Evolutionary conservation across 1,140 invertebrate genomes (phyloP).

Genomic region (Apocrypta bakeri): DNA sequence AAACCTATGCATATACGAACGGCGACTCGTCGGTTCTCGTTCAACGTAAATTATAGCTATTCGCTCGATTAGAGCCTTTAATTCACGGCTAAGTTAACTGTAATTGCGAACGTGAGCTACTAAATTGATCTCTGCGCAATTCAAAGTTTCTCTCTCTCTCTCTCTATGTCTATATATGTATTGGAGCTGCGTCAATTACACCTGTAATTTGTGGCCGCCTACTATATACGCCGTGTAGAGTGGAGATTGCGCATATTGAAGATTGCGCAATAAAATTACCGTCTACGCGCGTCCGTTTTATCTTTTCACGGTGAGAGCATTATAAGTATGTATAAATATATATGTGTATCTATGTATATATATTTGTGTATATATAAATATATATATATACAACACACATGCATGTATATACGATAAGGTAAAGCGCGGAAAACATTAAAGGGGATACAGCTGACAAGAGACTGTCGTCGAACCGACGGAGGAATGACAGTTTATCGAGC

Average conservation of each 20-base stretch:
- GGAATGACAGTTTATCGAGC: constrained; percentile 46
- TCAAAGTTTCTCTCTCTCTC: constrained; percentile 33
- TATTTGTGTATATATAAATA: too few species aligned
- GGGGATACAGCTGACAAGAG: constrained; percentile 33
- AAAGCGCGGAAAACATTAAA: constrained; percentile 47
- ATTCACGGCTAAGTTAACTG: constrained; percentile 28
- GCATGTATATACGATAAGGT: too few species aligned
- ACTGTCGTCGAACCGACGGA: constrained; percentile 36
- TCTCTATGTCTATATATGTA: background rate
- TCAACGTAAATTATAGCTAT: too few species aligned
- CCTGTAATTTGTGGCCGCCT: constrained; percentile 45
- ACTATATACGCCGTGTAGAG: background rate
- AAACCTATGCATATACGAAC: too few species aligned
- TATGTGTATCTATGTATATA: too few species aligned
- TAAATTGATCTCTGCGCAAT: constrained; percentile 45
- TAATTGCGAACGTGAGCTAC: constrained; percentile 25
- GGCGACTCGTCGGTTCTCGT: too few species aligned
- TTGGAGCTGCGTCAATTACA: constrained; percentile 48
- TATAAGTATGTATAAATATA: too few species aligned
- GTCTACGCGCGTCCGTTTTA: constrained; percentile 41
- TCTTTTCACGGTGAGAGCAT: constrained; percentile 39
- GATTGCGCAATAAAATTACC: constrained; percentile 39
- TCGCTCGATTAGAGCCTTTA: too few species aligned
- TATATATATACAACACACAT: too few species aligned
- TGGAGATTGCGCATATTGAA: background rate